Evolutionary conservation across 1,140 invertebrate genomes (phyloP).

Genomic region (Ruditapes philippinarum): DNA sequence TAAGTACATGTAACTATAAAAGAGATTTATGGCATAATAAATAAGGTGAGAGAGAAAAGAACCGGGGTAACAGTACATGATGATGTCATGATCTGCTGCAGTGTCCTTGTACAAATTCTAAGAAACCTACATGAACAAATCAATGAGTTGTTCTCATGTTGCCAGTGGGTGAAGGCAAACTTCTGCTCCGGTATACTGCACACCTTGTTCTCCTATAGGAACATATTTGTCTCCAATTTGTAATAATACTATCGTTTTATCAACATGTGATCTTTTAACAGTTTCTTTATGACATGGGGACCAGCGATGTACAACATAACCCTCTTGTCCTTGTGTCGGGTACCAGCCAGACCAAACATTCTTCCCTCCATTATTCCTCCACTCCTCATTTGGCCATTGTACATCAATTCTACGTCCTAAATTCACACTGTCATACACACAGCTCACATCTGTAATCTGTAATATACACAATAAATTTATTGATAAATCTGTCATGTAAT

Average conservation of each 20-base stretch:
- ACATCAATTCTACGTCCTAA: conserved; percentile 95
- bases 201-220: conserved; percentile 95
- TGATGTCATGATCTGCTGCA: too few species aligned
- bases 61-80: too few species aligned
- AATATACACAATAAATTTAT: too few species aligned
- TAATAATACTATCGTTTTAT: conserved; percentile 96
- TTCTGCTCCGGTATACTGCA: conserved; percentile 92
- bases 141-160: too few species aligned
- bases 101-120: too few species aligned
- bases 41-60: too few species aligned
- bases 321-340: conserved; percentile 96
- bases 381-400: conserved; percentile 95
- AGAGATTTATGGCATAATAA: too few species aligned
- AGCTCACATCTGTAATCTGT: conserved; percentile 92
- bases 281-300: conserved; percentile 95
- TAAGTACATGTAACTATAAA: too few species aligned
- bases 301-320: conserved; percentile 96
- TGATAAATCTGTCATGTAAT: too few species aligned
- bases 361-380: conserved; percentile 94
- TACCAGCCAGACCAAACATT: conserved; percentile 96
- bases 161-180: conserved; percentile 83
- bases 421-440: conserved; percentile 96
- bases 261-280: conserved; percentile 94
- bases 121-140: too few species aligned
- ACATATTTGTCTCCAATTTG: conserved; percentile 97